Percentiles rank a stretch among this genome's conserved stretches.
These are phyloP conservation scores for Priocnemis perturbator DNA, from an alignment of 2,888 invertebrate species.

Conservation along the genomic window DNA sequence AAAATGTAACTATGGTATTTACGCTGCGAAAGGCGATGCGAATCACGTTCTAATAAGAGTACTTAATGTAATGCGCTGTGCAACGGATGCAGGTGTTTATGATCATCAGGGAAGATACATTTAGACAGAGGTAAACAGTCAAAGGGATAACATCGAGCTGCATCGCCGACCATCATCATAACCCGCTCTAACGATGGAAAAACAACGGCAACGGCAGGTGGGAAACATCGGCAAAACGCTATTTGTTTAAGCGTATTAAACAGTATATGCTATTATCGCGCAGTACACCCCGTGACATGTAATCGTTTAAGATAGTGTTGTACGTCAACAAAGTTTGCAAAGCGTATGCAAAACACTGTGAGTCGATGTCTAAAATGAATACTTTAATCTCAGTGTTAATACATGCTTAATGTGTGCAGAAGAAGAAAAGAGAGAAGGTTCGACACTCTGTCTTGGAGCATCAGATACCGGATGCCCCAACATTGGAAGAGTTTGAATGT, in stretches of 20 bases:
- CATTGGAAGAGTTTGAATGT: slow-evolving; percentile 72
- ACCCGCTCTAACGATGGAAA: slow-evolving; percentile 54
- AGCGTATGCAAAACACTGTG: background rate
- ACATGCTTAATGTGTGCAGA: slow-evolving; percentile 49
- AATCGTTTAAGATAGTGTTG: background rate
- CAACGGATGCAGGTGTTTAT: no score
- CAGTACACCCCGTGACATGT: no score
- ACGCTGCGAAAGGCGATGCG: slow-evolving; percentile 13
- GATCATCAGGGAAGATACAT: no score
- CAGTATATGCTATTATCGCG: no score
- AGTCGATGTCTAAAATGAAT: background rate
- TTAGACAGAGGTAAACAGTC: no score
- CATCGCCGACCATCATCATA: background rate
- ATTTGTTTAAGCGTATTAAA: no score
- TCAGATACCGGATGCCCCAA: slow-evolving; percentile 71
- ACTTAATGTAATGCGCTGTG: background rate
- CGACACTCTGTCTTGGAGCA: slow-evolving; percentile 59
- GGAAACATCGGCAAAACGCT: background rate
- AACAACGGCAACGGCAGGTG: slow-evolving; percentile 59
- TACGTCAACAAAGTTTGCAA: background rate
- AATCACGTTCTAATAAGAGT: slow-evolving; percentile 10
- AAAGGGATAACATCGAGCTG: no score
- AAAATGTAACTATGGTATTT: slow-evolving; percentile 22
- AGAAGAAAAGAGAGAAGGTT: slow-evolving; percentile 64
- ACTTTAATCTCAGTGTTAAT: background rate